Evolutionary conservation across 2,797 vertebrate species (phyloP), one percentile per base, ranked within the genome.

Genomic region (Cryptoblepharus egeriae): DNA sequence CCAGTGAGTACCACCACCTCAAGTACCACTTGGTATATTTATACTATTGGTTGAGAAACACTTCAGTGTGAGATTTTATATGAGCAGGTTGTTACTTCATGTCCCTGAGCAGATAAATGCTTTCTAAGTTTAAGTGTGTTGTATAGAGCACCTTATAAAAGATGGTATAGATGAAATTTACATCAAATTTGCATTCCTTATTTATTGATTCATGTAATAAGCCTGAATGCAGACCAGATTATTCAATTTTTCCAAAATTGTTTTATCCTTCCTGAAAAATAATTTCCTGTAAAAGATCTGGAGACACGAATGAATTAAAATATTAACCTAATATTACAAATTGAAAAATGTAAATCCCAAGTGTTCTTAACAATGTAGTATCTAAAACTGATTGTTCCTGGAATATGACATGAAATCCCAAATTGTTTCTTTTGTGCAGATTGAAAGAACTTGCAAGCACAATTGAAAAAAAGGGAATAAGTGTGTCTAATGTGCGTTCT

Each of bases 391-490:
- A 57, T 18, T 32, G 37, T 15, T 20, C 42, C 55, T 71, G 11
- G 52, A 69, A 32, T 13, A 16, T 42, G 22, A 63, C 39, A 45
- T 1, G 12, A 32, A 15, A 63, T 61, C 45, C 85, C 8, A 26
- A 16, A 10, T 71, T 77, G 78, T 82, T 65, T 86, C 92, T 63
- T 84, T 78, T 83, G 39, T 83, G 55, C 74, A 99, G 98, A 89
- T 93, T 99, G 90, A 95, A 94, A 91, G 95, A 95, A 92, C 95
- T 96, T 92, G 93, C 89, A 37, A 90, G 88, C 1, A 95, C 96
- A 90, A 94, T 98, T 73, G 95, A 96, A 90, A 97, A 93, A 90
- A 97, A 95, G 65, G 97, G 97, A 85, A 95, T 99, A 82, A 94
- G 82, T 39, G 91, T 99, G 67, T 96, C 95, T 79, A 97, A 96